Base-by-base conservation (phyloP, 2,888 invertebrate genomes). In the Drosophila longiperda region DNA sequence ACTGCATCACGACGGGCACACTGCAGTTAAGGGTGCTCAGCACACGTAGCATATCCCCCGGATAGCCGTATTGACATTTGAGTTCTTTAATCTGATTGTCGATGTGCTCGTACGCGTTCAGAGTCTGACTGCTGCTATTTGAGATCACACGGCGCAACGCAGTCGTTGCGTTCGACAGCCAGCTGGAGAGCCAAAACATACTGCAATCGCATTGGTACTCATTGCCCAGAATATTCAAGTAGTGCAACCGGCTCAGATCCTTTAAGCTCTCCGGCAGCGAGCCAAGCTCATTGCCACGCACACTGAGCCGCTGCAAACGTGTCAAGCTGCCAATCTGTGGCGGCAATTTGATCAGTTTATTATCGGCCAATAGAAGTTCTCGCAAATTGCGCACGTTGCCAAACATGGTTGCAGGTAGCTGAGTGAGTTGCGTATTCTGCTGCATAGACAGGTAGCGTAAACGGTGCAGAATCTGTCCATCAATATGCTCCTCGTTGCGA, bases 131-230 rank as follows among this genome's bases (percentile, higher is more conserved):
- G 20, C 57, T 49, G n/a, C 94, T 20, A 45, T 20, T 62, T 94
- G 93, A 29, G 93, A 94, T 93, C 75, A 94, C 93, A 7, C 80
- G 80, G 0, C 86, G 75, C 26, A 89, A 58, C 5, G 86, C 77
- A 0, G 76, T 84, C 33, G 71, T 83, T 15, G 77, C 75, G 40
- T 89, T 84, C 23, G 80, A 95, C 12, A 95, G 94, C 96, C 95
- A 96, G 17, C 94, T 91, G 1, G 94, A 92, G 80, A 97, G 95
- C 97, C 97, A 97, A 78, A 95, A 95, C 95, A 97, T 96, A 57
- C 96, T 95, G 90, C 98, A 98, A 92, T 97, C 97, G 93, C 98
- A 98, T 23, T 95, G 95, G 96, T 97, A 97, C 34, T 96, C 96
- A 92, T 98, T 98, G 66, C 95, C 95, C 40, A 95, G 94, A 78